Base-by-base conservation (phyloP, 64 coral and sea anemone genomes). In the Catalaphyllia jardinei region DNA sequence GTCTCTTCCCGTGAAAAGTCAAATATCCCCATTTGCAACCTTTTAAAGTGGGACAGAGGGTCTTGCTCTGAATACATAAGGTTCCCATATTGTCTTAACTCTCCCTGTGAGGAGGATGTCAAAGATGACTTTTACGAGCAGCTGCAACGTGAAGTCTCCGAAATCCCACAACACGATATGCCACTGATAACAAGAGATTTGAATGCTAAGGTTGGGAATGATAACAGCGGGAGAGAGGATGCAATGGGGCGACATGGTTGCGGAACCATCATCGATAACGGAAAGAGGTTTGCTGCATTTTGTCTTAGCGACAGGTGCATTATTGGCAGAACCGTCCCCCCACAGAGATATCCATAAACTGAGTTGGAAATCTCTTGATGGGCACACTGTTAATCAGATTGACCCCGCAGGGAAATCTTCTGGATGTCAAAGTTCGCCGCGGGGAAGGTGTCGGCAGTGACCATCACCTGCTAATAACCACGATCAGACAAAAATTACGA, bases 401-500 rank as follows among this genome's bases (percentile, higher is more conserved):
- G 80, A 35, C 31, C 15, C n/a, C n/a, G 52, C 52, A 54, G 52
- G 7, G 52, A 54, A 64, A 74, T 18, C 57, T 78, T 18, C 20
- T 62, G 15, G 62, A 89, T 62, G 87, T 89, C 33, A 67, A 60
- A 62, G 87, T 54, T 10, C 76, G 29, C 30, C 65, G 52, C 29
- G 74, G 87, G 30, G 74, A 31, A 46, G 74, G 78, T 30, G 52
- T 79, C 12, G 73, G 73, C 52, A 78, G 30, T 30, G 74, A 78
- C 28, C 87, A 78, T 59, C 60, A 89, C 20, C 87, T 89, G 57
- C 16, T 89, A 39, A 79, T 78, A 59, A 24, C 87, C 73, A 65
- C 64, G 33, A 29, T 49, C 4, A 13, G 60, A 49, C 52, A 79
- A 29, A 89, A 89, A 72, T 17, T 75, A 35, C 13, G 15, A 38